Base-by-base conservation (phyloP, 2,888 invertebrate genomes). In the Hydriomena furcata region DNA sequence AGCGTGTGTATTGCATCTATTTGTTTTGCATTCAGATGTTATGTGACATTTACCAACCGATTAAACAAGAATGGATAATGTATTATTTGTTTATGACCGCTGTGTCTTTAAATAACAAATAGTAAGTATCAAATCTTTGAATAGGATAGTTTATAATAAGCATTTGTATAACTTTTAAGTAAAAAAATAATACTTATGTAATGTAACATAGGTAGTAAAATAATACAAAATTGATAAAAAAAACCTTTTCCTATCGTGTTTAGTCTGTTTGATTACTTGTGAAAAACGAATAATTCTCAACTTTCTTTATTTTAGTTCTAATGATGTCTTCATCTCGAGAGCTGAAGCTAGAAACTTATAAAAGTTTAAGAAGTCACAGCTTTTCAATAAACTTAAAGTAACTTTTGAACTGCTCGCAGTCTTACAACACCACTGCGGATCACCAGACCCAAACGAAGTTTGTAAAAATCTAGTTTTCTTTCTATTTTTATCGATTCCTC, bases 381-480 rank as follows among this genome's bases (percentile, higher is more conserved):
- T 35, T 31, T 45, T 31, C 31, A 41, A 37, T 45, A 51, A 51
- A 51, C 35, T 51, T 25, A 20, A 51, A 51, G 20, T 35, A 28
- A 44, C 35, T 44, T 40, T 12, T n/a, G 21, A 30, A 42, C 27
- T 25, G n/a, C n/a, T n/a, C n/a, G n/a, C n/a, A 32, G 32, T 20
- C n/a, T 32, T 34, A 32, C 49, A 38, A 35, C 44, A 44, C 34
- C 23, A 5, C 30, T 34, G 50, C 13, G 50, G 28, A 36, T 35
- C 23, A 38, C 17, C 25, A 30, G 23, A 30, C 24, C 24, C 41
- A 12, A 40, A 44, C 34, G 20, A 30, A 41, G 30, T 40, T 41
- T 17, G 23, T 3, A 2, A 10, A 34, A 42, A 42, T 32, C 45
- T 5, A 10, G 10, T 43, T 43, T 34, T 28, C 36, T 10, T 20